Evolutionary conservation across 2,888 invertebrate genomes (phyloP), one percentile per base, ranked within the genome.

Genomic region (Andrena trimmerana): DNA sequence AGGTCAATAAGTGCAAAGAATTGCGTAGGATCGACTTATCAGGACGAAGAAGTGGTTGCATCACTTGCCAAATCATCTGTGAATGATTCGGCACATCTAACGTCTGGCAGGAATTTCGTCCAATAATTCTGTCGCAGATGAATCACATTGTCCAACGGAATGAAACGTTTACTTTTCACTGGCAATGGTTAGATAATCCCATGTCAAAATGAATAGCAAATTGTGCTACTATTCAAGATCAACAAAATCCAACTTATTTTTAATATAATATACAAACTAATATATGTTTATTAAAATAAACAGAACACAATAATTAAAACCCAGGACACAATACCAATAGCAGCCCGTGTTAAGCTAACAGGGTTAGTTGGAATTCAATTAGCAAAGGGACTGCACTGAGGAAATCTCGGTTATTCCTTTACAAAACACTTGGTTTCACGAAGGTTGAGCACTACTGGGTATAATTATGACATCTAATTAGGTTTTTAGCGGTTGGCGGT

Each of bases 401-500:
- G 33, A 20, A 36, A 42, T 27, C 29, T 33, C 4, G 2, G 2
- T 5, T n/a, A 69, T 54, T 5, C 29, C 7, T 36, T 29, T 7
- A 16, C 27, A 48, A 57, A 36, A n/a, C 10, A 13, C 20, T 16
- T 13, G 42, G 27, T 5, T 8, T 31, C n/a, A 27, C 27, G 29
- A 1, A 8, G 84, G 86, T 91, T 93, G 93, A 90, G 90, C 89
- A 85, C 89, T 93, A 87, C 93, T 93, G 93, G 71, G 81, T 89
- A 91, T 93, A 93, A 93, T 93, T 93, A 93, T 93, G 93, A 93
- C 93, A 93, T 93, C 93, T 93, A 93, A 93, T 93, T 93, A 93
- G 90, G 90, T 93, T 93, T 93, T 93, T 92, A 92, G 92, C 92
- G 90, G 90, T 90, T 89, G 89, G 81, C 90, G 90, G 91, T 88